Evolutionary conservation across 2,113 vertebrate genomes (phyloP), one percentile per base, ranked within the genome.

Genomic region (Tachycineta bicolor): DNA sequence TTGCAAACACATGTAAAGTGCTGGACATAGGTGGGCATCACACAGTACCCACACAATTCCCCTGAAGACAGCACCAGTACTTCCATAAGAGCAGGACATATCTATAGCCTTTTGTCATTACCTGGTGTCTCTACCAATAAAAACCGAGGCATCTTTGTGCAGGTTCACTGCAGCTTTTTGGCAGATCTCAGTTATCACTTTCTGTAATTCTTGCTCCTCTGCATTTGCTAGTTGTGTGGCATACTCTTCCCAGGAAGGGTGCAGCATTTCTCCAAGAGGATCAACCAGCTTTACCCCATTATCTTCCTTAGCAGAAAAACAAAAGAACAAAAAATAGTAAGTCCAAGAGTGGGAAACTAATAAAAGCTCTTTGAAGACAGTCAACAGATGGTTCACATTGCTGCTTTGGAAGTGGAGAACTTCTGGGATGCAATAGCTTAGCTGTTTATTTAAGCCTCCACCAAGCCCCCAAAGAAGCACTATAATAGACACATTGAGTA

Each of bases 251-350:
- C 99, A 99, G 13, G 97, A 91, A 4, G 97, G 95, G 12, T 98
- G 97, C 96, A 99, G 96, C 99, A 99, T 99, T 96, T 99, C 99
- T 31, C 99, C 99, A 98, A 99, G 98, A 37, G 99, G 99, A 95
- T 99, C 99, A 20, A 99, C 92, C 65, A 99, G 95, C 93, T 99
- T 99, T 64, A 99, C 98, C 5, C 99, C 99, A 50, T 99, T 99
- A 91, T 99, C 99, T 94, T 99, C 99, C 99, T 99, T 96, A 60
- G 87, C 25, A 60, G 75, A 75, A 95, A 56, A 67, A 78, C 1
- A 91, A 88, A 6, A 81, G 10, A 77, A 58, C 5, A 39, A 24
- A 84, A 80, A 20, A 23, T 0, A 90, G 5, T 64, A 52, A 78
- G 31, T 12, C 39, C 71, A 19, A 26, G 78, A 77, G 52, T 8